These are phyloP conservation scores for Micrasema minimum DNA, from an alignment of 1,140 invertebrate genomes.

Conservation along the genomic window DNA sequence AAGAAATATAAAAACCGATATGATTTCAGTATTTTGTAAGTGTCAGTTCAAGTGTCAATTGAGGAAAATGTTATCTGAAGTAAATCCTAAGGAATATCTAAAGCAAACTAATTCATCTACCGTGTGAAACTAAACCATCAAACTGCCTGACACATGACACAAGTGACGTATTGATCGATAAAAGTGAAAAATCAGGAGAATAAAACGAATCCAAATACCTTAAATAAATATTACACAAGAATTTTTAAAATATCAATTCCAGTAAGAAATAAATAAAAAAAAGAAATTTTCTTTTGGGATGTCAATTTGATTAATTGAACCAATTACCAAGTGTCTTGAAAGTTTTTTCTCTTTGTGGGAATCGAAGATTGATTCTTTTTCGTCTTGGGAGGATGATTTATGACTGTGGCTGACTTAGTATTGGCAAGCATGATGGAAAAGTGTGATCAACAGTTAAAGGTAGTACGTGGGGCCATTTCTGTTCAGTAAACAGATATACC, in stretches of 20 bases:
- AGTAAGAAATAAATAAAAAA: constrained; percentile 13
- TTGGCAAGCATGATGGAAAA: no score
- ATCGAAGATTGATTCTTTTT: constrained; percentile 19
- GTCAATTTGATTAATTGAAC: constrained; percentile 25
- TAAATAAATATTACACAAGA: not conserved
- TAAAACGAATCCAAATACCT: constrained; percentile 8
- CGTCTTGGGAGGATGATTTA: constrained; percentile 3
- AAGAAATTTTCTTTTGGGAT: not conserved
- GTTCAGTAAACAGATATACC: no score
- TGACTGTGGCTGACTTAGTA: not conserved
- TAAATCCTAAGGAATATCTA: no score
- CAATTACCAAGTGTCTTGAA: constrained; percentile 24
- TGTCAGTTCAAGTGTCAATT: no score
- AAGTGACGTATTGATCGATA: constrained; percentile 11
- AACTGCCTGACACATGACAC: constrained; percentile 1
- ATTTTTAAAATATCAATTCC: not conserved
- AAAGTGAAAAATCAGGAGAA: no score
- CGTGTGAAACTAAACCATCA: no score
- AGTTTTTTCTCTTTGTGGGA: constrained; percentile 4
- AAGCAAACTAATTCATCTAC: no score
- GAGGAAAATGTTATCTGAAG: no score
- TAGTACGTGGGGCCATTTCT: no score
- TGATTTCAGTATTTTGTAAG: no score
- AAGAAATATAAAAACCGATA: no score
- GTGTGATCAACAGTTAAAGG: no score